Conservation (phyloP, 2,888 invertebrate species). For the Chromoteleia sp. region DNA sequence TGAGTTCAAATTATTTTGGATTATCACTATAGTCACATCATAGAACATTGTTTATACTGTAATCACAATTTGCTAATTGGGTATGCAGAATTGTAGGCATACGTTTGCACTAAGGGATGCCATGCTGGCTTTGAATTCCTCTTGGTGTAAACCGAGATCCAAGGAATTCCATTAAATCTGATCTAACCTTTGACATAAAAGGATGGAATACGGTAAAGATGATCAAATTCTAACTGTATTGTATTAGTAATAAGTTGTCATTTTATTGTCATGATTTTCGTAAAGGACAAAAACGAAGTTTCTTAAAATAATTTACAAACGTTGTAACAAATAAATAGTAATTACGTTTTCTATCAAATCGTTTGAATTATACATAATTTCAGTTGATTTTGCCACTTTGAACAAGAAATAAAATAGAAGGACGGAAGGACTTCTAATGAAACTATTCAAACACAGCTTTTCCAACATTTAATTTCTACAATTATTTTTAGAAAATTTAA, state of each 20-base stretch:
- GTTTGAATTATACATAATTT: too few species aligned
- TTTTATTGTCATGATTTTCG: not conserved
- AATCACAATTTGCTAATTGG: slow-evolving; percentile 49
- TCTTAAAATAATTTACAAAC: not conserved
- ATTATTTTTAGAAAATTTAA: slow-evolving; percentile 50
- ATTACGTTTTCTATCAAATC: too few species aligned
- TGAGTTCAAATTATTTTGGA: slow-evolving; percentile 8
- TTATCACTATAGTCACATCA: not conserved
- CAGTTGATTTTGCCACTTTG: too few species aligned
- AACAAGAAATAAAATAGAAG: too few species aligned
- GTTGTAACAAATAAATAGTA: not conserved
- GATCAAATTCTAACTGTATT: not conserved
- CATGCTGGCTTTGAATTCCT: slow-evolving; percentile 35
- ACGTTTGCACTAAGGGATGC: slow-evolving; percentile 43
- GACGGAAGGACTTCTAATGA: not conserved
- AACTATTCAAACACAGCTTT: not conserved
- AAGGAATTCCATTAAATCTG: slow-evolving; percentile 51
- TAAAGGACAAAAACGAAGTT: too few species aligned
- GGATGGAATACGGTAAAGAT: slow-evolving; percentile 3
- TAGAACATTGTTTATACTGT: slow-evolving; percentile 20
- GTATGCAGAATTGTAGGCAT: slow-evolving; percentile 36
- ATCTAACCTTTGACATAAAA: slow-evolving; percentile 37
- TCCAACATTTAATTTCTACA: slow-evolving; percentile 17
- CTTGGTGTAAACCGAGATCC: slow-evolving; percentile 35
- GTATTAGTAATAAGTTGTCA: not conserved